Evolutionary conservation across 2,797 vertebrate genomes (phyloP).

Genomic region (Peromyscus eremicus): DNA sequence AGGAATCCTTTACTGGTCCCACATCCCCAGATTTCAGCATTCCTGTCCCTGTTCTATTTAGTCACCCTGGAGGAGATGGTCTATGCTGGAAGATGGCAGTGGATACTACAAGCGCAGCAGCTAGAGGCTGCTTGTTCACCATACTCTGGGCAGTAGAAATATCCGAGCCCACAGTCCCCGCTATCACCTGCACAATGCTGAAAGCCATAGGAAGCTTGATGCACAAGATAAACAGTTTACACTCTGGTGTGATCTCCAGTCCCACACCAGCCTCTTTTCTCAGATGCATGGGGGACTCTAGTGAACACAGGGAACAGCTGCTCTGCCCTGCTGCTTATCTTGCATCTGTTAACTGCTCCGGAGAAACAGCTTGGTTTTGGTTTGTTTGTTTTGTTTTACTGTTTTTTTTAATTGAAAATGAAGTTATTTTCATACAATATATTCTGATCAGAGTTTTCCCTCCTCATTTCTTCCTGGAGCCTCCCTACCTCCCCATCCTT

Average conservation of each 20-base stretch:
- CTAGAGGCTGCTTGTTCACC: neutral
- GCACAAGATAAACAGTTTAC: slow-evolving; percentile 46
- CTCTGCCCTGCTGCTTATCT: neutral
- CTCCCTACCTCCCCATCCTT: too few relatives aligned
- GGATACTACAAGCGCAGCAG: neutral
- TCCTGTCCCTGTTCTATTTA: too few relatives aligned
- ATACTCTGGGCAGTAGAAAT: neutral
- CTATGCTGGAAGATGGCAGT: accelerated
- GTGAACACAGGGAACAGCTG: neutral
- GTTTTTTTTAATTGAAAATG: neutral
- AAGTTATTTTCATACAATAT: neutral
- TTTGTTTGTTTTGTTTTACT: neutral
- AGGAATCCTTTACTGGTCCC: too few relatives aligned
- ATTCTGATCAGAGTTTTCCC: neutral
- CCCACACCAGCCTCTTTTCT: neutral
- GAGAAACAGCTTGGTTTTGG: neutral
- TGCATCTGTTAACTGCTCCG: neutral
- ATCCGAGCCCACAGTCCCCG: neutral
- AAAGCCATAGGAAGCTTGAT: slow-evolving; percentile 23
- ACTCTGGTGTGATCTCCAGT: neutral
- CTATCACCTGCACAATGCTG: neutral
- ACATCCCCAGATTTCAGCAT: too few relatives aligned
- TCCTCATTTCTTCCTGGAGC: neutral
- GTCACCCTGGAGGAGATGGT: neutral
- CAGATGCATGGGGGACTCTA: neutral